Percentiles rank a stretch among this genome's conserved stretches.
phyloP scores from a whole-genome alignment of 2,888 invertebrate species.

The Boloria euphrosyne region DNA sequence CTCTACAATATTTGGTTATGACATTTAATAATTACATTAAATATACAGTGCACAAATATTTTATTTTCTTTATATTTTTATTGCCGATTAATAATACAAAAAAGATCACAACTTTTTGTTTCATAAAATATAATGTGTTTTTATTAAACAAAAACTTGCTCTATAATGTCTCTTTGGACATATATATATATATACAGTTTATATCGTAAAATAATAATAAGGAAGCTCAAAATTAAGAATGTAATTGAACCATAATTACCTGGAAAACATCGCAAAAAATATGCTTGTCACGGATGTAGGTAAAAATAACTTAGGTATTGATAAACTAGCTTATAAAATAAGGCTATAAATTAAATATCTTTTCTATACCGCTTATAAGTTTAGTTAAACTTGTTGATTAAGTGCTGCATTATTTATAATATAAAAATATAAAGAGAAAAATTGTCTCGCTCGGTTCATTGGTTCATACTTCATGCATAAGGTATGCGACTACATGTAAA shows the following conservation, averaged over 20 bases:
- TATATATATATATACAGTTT: not conserved
- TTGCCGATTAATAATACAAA: no score
- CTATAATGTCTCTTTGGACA: not conserved
- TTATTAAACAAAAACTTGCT: not conserved
- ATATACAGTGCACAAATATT: no score
- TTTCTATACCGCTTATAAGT: not conserved
- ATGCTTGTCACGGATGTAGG: slow-evolving; percentile 21
- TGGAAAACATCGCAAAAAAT: slow-evolving; percentile 22
- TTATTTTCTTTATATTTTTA: no score
- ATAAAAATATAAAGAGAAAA: not conserved
- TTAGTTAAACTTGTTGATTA: not conserved
- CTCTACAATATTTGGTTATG: no score
- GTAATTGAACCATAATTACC: slow-evolving; percentile 15
- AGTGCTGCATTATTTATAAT: not conserved
- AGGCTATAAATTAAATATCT: not conserved
- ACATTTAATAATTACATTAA: no score
- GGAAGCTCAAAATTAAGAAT: slow-evolving; percentile 11
- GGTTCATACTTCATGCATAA: slow-evolving; percentile 6
- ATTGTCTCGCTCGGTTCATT: slow-evolving; percentile 1
- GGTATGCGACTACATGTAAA: slow-evolving; percentile 3
- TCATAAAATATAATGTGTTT: not conserved
- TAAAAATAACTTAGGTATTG: slow-evolving; percentile 6
- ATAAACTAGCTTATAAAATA: not conserved
- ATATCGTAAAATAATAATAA: slow-evolving; percentile 20
- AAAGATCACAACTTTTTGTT: no score